Base-by-base conservation (phyloP, 1,140 invertebrate species). In the Daktulosphaira vitifoliae region DNA sequence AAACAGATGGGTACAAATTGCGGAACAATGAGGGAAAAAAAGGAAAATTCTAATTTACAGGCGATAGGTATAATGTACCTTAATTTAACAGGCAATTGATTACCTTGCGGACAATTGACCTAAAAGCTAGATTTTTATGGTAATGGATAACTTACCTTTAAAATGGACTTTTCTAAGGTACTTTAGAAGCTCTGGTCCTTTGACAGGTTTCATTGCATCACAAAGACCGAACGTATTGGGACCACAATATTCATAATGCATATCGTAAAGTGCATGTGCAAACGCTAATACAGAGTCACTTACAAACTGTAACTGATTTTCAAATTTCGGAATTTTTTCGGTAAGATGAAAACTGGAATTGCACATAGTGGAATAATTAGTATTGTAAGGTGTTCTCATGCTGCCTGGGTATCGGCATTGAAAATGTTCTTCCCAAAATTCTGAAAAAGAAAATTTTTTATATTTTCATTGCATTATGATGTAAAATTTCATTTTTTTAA, bases 371-470 rank as follows among this genome's bases (percentile, higher is more conserved):
- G 76, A 81, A 71, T 88, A 88, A 68, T 86, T 82, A 26, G 78
- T 74, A 71, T 94, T 94, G 77, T 92, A 91, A 0, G 89, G 89
- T 0, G 90, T 93, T 25, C 76, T 76, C 0, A 84, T 80, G 48
- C 86, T 84, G 69, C 87, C 86, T 0, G 87, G 84, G 73, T 90
- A 90, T 8, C 83, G 81, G 71, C 89, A 93, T 66, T 87, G 81
- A 72, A 94, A 94, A 71, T 92, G 89, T 72, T 90, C 83, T 71
- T 95, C 92, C 92, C 91, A 95, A 76, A 92, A 94, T 79, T 95
- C 92, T 92, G 77, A 18, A 80, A 68, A 59, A 65, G 48, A 62
- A 67, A 62, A 67, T 29, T 18, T 51, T 2, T 15, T 33, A 23
- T 44, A 15, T 50, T 26, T 2, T 26, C 5, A 33, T 33, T n/a